phyloP scores from a whole-genome alignment of 1,140 invertebrate genomes.

The Drosophila seguyi region DNA sequence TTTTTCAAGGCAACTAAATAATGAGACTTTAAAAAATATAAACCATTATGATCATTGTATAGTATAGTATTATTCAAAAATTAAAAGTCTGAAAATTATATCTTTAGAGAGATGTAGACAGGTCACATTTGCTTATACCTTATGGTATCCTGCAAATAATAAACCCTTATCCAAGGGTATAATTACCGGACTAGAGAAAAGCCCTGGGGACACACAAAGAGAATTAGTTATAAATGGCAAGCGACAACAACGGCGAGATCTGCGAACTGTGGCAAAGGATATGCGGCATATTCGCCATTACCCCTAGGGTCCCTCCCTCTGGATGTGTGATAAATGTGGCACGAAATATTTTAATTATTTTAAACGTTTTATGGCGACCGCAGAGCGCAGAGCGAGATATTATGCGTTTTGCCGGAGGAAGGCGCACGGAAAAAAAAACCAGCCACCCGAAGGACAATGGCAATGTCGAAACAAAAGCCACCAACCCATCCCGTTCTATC shows the following conservation, averaged over 20 bases:
- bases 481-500: constrained; percentile 13
- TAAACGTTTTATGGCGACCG: constrained; percentile 83
- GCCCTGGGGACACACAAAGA: constrained; percentile 64
- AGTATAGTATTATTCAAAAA: too few species aligned
- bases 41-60: not conserved
- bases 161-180: constrained; percentile 15
- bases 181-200: constrained; percentile 35
- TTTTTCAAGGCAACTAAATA: too few species aligned
- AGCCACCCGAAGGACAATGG: constrained; percentile 63
- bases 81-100: not conserved
- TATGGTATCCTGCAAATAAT: not conserved
- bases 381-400: constrained; percentile 60
- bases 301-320: constrained; percentile 20
- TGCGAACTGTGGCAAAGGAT: constrained; percentile 51
- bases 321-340: constrained; percentile 79
- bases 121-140: too few species aligned
- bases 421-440: constrained; percentile 41
- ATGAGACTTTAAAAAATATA: not conserved
- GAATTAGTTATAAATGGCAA: constrained; percentile 77
- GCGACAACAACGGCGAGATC: constrained; percentile 47
- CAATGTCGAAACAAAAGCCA: constrained; percentile 69
- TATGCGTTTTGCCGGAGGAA: constrained; percentile 32
- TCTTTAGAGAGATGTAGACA: not conserved
- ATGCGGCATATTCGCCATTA: constrained; percentile 76
- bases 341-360: constrained; percentile 85